These are phyloP conservation scores for Ranitomeya imitator DNA, from an alignment of 2,113 vertebrate species.

Conservation along the genomic window DNA sequence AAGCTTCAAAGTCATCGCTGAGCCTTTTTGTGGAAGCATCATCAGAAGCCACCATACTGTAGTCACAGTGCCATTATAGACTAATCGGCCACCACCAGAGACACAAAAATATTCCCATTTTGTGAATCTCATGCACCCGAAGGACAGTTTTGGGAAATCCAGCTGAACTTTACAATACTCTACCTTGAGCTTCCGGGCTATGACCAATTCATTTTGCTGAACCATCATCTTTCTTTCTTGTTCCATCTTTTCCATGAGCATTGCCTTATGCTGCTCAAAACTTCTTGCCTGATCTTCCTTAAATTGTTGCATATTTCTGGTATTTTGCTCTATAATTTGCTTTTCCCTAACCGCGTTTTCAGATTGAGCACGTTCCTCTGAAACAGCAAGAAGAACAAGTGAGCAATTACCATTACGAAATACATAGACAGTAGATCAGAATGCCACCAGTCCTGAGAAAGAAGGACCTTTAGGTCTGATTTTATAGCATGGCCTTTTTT, in stretches of 20 bases:
- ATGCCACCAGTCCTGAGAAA: not conserved
- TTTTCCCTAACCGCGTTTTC: slow-evolving; percentile 12
- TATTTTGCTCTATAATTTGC: not conserved
- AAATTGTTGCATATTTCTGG: not conserved
- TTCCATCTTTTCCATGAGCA: slow-evolving; percentile 44
- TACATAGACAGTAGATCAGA: no score
- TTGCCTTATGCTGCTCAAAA: not conserved
- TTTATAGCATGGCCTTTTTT: no score
- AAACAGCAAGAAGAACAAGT: not conserved
- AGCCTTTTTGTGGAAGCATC: no score
- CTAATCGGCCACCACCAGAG: no score
- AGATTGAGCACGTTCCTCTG: not conserved
- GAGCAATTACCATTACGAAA: not conserved
- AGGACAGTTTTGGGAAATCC: not conserved
- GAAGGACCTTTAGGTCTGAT: not conserved
- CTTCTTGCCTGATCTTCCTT: not conserved
- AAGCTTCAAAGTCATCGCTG: no score
- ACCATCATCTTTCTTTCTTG: not conserved
- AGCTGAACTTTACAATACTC: not conserved
- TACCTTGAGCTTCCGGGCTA: slow-evolving; percentile 51
- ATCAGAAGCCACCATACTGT: no score
- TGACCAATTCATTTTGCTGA: not conserved
- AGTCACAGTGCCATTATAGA: no score
- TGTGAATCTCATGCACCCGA: no score
- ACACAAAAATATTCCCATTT: no score